phyloP scores from a whole-genome alignment of 2,113 vertebrate species.

The Blennius ocellaris region DNA sequence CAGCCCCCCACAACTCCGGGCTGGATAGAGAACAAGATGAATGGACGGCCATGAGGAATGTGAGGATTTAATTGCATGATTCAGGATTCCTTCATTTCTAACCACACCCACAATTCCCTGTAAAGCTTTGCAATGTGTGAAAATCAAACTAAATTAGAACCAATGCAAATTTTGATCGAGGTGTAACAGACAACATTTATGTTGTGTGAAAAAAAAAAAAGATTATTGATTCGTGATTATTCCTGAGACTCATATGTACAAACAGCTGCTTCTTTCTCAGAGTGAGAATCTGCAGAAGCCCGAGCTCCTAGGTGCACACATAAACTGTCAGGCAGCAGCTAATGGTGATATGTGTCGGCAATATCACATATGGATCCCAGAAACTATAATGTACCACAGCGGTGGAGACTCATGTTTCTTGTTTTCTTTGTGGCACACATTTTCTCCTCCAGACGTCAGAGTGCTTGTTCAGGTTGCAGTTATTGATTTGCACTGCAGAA shows the following conservation, averaged over 20 bases:
- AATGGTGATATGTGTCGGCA: constrained; percentile 48
- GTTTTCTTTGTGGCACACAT: constrained; percentile 4
- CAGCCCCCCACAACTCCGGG: no score
- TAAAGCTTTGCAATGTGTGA: no score
- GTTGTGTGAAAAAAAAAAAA: constrained; percentile 6
- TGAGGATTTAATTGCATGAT: no score
- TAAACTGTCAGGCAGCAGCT: constrained; percentile 18
- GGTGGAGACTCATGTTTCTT: constrained; percentile 8
- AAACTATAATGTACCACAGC: background rate
- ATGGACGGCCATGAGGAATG: no score
- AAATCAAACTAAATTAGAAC: constrained; percentile 13
- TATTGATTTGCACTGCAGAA: background rate
- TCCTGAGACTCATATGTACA: background rate
- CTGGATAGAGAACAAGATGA: no score
- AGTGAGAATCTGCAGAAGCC: constrained; percentile 14
- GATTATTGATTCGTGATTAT: constrained; percentile 9
- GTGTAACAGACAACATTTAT: background rate
- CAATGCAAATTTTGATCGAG: constrained; percentile 11
- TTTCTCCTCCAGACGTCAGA: constrained; percentile 6
- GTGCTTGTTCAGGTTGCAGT: background rate
- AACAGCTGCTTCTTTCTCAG: background rate
- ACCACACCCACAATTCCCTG: no score
- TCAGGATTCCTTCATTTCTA: no score
- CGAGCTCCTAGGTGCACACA: constrained; percentile 8
- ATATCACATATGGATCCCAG: constrained; percentile 37